A percentile compares a stretch with the other conserved stretches of the same genome.
Evolutionary conservation across 2,888 invertebrate genomes (phyloP).

Genomic region (Xestia c-nigrum): DNA sequence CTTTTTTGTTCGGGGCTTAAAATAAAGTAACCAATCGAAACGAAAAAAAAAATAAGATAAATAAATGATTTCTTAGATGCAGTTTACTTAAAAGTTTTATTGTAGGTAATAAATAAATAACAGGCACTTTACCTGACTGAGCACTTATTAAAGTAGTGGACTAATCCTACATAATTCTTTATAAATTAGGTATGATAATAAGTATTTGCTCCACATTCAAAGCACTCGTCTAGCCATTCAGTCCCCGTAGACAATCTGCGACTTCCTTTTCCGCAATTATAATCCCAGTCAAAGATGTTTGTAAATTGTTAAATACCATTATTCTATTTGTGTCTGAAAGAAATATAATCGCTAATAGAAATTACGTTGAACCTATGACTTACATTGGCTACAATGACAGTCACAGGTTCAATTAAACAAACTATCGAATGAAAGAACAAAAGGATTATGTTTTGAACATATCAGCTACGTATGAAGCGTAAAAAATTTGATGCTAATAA

Average conservation of each 20-base stretch:
- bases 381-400: slow-evolving; percentile 22
- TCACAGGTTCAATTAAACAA: slow-evolving; percentile 57
- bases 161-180: neutral
- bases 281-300: slow-evolving; percentile 48
- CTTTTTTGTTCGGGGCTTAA: neutral
- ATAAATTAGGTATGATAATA: slow-evolving; percentile 5
- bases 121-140: neutral
- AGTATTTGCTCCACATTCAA: slow-evolving; percentile 32
- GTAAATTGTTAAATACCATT: slow-evolving; percentile 24
- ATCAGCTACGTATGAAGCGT: slow-evolving; percentile 29
- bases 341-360: slow-evolving; percentile 41
- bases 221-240: slow-evolving; percentile 37
- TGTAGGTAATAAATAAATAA: neutral
- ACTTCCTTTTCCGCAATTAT: slow-evolving; percentile 80
- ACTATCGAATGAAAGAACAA: slow-evolving; percentile 66
- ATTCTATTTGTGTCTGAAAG: slow-evolving; percentile 38
- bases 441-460: slow-evolving; percentile 60
- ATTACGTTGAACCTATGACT: slow-evolving; percentile 39
- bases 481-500: slow-evolving; percentile 11
- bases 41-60: neutral
- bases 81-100: neutral
- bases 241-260: slow-evolving; percentile 76
- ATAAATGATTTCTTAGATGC: neutral
- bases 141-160: neutral
- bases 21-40: neutral